Evolutionary conservation across 2,113 vertebrate genomes (phyloP).

Genomic region (Chloebia gouldiae): DNA sequence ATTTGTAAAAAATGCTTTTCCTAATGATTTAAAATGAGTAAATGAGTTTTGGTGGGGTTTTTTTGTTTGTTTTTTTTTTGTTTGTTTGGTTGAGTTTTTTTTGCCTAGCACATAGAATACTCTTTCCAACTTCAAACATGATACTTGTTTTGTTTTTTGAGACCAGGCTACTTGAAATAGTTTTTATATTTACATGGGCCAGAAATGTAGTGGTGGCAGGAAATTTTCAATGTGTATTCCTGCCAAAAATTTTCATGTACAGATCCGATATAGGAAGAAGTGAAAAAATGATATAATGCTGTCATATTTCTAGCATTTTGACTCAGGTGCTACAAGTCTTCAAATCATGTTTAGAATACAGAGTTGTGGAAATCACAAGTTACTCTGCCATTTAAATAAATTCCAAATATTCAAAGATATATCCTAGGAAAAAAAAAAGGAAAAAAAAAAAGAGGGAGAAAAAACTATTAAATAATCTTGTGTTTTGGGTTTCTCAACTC

Average conservation of each 20-base stretch:
- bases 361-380: not conserved
- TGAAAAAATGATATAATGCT: not conserved
- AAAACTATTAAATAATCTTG: not conserved
- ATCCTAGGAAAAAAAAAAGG: not conserved
- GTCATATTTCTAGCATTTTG: not conserved
- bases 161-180: not conserved
- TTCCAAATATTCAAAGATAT: not conserved
- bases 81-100: too few relatives aligned
- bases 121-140: not conserved
- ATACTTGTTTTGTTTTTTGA: not conserved
- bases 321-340: not conserved
- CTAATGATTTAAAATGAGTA: not conserved
- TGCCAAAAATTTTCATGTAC: not conserved
- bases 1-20: not conserved
- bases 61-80: not conserved
- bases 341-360: not conserved
- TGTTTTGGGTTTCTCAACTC: not conserved
- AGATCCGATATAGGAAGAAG: not conserved
- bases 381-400: not conserved
- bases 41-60: too few relatives aligned
- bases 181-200: not conserved
- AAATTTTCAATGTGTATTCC: not conserved
- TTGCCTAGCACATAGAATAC: not conserved
- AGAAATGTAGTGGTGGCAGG: not conserved
- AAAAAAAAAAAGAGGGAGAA: rapidly evolving